A percentile compares a stretch with the other conserved stretches of the same genome.
Conservation (phyloP, 2,888 invertebrate species). For the Synanthedon andrenaeformis region DNA sequence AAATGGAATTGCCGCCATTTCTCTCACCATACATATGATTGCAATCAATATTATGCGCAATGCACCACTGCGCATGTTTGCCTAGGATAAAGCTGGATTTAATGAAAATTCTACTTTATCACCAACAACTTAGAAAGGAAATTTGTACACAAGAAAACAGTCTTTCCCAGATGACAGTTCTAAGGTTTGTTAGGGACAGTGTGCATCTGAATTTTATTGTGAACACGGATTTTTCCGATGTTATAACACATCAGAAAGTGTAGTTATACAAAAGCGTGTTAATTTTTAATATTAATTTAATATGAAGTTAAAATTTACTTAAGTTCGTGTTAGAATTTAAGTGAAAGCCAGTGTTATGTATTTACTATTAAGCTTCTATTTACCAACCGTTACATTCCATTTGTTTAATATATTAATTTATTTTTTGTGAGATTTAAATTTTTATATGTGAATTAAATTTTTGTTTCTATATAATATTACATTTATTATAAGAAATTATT, state of each 20-base stretch:
- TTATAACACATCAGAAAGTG: constrained; percentile 8
- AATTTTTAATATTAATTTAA: neutral
- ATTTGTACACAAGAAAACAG: neutral
- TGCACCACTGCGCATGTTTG: constrained; percentile 63
- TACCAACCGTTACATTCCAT: neutral
- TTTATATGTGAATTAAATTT: no score
- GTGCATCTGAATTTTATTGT: constrained; percentile 38
- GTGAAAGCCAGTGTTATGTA: neutral
- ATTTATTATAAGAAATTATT: no score
- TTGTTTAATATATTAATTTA: neutral
- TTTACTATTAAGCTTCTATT: neutral
- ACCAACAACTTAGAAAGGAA: neutral
- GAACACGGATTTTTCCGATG: constrained; percentile 18
- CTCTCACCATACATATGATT: constrained; percentile 47
- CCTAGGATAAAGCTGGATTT: constrained; percentile 15
- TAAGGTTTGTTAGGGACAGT: constrained; percentile 40
- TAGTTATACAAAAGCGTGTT: constrained; percentile 2
- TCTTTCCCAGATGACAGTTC: constrained; percentile 49
- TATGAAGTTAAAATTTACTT: neutral
- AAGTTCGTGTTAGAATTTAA: neutral
- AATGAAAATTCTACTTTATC: neutral
- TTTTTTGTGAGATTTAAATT: no score
- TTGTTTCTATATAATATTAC: no score
- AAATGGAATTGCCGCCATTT: constrained; percentile 55
- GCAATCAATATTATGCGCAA: constrained; percentile 66